Evolutionary conservation across 2,888 invertebrate species (phyloP), one percentile per base, ranked within the genome.

Genomic region (Pyralis farinalis): DNA sequence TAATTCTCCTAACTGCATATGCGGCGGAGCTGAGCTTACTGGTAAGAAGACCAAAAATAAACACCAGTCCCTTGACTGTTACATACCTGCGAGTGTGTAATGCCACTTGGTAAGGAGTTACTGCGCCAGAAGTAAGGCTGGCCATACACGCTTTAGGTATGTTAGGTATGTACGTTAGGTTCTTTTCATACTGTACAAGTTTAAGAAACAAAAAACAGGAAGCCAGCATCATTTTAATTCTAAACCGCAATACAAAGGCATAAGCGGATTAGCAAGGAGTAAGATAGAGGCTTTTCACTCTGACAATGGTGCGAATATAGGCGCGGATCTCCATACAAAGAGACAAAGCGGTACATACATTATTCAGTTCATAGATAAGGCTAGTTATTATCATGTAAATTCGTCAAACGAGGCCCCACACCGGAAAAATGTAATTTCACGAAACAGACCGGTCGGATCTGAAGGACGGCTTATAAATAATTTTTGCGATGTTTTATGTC

Each of bases 231-330:
- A 16, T 16, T 16, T 16, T 28, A 36, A 28, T 28, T n/a, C 12
- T 25, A n/a, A 34, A 12, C 34, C 20, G 8, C 27, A 27, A 27
- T 16, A 16, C 9, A 7, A 28, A 34, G 42, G 20, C 27, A 3
- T 36, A 63, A 67, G 62, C 54, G 59, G 65, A 63, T 66, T 58
- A 67, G 42, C 48, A 54, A 57, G 50, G 60, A 60, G 58, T 55
- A 51, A 40, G 41, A 16, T 16, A 16, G 29, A 27, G 38, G 42
- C 46, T 46, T 48, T 51, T 43, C 37, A 43, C 28, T 22, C 11
- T 28, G 41, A 66, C 63, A 65, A 65, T 63, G 44, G 57, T 32
- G 47, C 51, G 55, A 48, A 58, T 49, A 53, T 48, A 54, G 16
- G 3, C 16, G 4, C 53, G 44, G 20, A 46, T 51, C 47, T 53